These are phyloP conservation scores for Hydrocynus forskahlii DNA, from an alignment of 2,797 vertebrate genomes.

Conservation along the genomic window DNA sequence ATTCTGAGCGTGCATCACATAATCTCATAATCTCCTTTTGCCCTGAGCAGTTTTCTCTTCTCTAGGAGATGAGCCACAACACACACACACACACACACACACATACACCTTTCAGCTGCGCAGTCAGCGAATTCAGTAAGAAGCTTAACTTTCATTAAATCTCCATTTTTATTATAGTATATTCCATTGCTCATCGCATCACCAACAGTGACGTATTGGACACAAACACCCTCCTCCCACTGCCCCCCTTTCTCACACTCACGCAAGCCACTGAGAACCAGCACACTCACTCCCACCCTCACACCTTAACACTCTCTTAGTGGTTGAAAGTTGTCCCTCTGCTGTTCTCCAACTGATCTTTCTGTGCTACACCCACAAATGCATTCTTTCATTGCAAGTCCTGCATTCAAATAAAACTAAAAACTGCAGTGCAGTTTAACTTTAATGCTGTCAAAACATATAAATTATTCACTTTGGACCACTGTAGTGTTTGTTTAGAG, in stretches of 20 bases:
- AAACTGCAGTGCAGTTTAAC: too few relatives aligned
- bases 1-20: conserved; percentile 59
- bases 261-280: not conserved
- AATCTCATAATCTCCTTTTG: conserved; percentile 79
- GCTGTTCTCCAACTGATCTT: not conserved
- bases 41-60: conserved; percentile 67
- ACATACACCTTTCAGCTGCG: conserved; percentile 21
- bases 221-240: not conserved
- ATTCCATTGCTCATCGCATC: not conserved
- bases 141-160: conserved; percentile 72
- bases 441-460: too few relatives aligned
- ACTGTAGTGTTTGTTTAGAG: too few relatives aligned
- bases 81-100: conserved; percentile 28
- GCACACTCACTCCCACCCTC: too few relatives aligned
- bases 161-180: conserved; percentile 68
- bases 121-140: conserved; percentile 69
- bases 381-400: not conserved
- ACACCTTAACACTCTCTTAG: too few relatives aligned
- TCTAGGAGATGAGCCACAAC: conserved; percentile 48
- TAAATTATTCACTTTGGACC: too few relatives aligned
- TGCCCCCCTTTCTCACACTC: not conserved
- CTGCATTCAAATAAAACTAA: too few relatives aligned
- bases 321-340: too few relatives aligned
- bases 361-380: not conserved
- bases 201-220: not conserved